Percentiles rank a stretch among this genome's conserved stretches.
Evolutionary conservation across 2,797 vertebrate genomes (phyloP).

Genomic region (Poecilia velifera): DNA sequence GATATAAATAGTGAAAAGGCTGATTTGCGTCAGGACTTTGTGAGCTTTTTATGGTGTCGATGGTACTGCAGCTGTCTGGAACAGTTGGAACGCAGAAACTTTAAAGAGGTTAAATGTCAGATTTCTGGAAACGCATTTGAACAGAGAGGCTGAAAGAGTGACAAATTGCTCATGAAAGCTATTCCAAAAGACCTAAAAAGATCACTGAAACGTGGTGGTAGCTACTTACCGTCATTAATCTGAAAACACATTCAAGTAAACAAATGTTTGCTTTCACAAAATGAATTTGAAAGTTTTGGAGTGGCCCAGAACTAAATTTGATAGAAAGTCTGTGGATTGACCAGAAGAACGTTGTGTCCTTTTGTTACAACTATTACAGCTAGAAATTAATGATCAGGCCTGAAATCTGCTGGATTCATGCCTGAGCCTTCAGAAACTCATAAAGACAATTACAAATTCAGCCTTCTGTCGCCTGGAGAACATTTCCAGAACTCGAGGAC

Average conservation of each 20-base stretch:
- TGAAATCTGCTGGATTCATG: not conserved
- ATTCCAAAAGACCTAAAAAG: not conserved
- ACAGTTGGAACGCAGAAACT: conserved; percentile 2
- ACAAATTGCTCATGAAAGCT: not conserved
- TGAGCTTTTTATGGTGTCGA: conserved; percentile 16
- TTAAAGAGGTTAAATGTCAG: not conserved
- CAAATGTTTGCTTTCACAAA: not conserved
- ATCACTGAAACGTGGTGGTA: not conserved
- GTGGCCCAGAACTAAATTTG: not conserved
- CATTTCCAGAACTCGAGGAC: not conserved
- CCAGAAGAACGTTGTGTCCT: not conserved
- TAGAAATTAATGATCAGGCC: not conserved
- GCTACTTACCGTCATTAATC: not conserved
- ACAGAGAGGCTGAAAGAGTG: not conserved
- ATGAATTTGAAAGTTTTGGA: not conserved
- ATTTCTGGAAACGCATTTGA: not conserved
- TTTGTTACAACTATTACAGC: not conserved
- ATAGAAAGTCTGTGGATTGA: not conserved
- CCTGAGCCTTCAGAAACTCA: not conserved
- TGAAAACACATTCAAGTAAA: not conserved
- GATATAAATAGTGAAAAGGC: conserved; percentile 41
- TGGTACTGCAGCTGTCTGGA: conserved; percentile 4
- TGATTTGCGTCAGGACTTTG: conserved; percentile 28
- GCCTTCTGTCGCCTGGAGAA: not conserved
- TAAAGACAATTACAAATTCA: not conserved